Conservation (phyloP, 2,888 invertebrate species). For the Luffia ferchaultella region DNA sequence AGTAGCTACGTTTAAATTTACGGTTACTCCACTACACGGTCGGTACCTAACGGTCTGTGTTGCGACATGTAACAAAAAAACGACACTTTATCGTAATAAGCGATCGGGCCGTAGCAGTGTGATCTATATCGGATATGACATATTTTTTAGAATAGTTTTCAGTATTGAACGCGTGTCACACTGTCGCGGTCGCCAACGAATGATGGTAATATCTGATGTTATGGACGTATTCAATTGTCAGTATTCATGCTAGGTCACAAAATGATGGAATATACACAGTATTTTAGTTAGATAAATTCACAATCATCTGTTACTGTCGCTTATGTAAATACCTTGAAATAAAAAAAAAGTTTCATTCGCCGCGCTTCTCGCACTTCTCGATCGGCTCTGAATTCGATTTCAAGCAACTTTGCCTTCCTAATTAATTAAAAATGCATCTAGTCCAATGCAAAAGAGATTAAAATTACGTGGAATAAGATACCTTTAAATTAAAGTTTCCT, state of each 20-base stretch:
- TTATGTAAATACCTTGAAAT: conserved; percentile 39
- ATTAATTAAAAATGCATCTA: conserved; percentile 59
- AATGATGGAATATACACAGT: conserved; percentile 35
- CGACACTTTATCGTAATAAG: too few relatives aligned
- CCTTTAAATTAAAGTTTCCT: conserved; percentile 21
- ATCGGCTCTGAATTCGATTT: conserved; percentile 44
- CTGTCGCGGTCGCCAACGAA: conserved; percentile 18
- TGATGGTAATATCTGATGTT: too few relatives aligned
- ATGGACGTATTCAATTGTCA: conserved; percentile 36
- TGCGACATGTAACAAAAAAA: too few relatives aligned
- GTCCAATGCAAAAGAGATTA: conserved; percentile 64
- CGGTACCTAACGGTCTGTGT: conserved; percentile 17
- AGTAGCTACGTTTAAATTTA: conserved; percentile 54
- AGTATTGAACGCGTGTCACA: conserved; percentile 29
- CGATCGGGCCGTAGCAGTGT: conserved; percentile 24
- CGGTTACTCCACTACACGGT: conserved; percentile 54
- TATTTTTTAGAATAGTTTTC: conserved; percentile 48
- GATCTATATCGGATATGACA: conserved; percentile 29
- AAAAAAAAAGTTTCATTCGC: background rate
- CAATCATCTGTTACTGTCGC: background rate
- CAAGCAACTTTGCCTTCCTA: conserved; percentile 61
- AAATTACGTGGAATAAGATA: conserved; percentile 46
- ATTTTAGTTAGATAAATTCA: conserved; percentile 39
- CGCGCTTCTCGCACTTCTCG: conserved; percentile 27
- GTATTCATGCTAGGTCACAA: conserved; percentile 51